Base-by-base conservation (phyloP, 2,113 vertebrate species). In the Tyrannus savana region DNA sequence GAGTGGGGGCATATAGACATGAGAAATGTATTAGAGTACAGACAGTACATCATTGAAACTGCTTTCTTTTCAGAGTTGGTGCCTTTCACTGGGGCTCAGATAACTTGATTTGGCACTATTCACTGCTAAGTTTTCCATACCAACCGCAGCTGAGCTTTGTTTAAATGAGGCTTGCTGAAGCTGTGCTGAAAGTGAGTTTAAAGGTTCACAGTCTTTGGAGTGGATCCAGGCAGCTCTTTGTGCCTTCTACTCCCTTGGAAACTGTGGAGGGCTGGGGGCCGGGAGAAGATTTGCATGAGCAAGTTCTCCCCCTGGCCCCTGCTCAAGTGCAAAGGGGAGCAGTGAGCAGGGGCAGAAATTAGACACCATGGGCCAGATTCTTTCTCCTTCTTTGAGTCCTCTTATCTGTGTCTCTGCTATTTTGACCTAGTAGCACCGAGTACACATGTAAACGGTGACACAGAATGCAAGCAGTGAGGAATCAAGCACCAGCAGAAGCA, bases 131-230 rank as follows among this genome's bases (percentile, higher is more conserved):
- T 90, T 92, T 95, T 96, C 94, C 94, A 92, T 96, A 96, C 96
- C 96, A 96, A 94, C 90, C 25, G 6, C 94, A 95, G 95, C 85
- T 72, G 74, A 96, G 92, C 93, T 94, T 96, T 96, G 93, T 96
- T 96, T 97, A 95, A 96, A 95, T 33, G 88, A 94, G 74, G 80
- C 84, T 96, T 92, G 84, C 94, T 89, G 90, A 92, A 95, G 49
- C 96, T 94, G 68, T 62, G 80, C 68, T 94, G 95, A 77, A 96
- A 96, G 83, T 90, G 84, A 96, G 92, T 97, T 96, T 95, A 97
- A 96, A 96, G 95, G 92, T 93, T 97, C 93, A 95, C 47, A 53
- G 88, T 72, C 44, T 86, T 86, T 96, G 96, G 95, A 96, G 72
- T 12, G 0, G 49, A 67, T 95, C 96, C 95, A 96, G 90, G 83